Evolutionary conservation across 2,888 invertebrate genomes (phyloP).

Genomic region (Thecocarcelia acutangulata): DNA sequence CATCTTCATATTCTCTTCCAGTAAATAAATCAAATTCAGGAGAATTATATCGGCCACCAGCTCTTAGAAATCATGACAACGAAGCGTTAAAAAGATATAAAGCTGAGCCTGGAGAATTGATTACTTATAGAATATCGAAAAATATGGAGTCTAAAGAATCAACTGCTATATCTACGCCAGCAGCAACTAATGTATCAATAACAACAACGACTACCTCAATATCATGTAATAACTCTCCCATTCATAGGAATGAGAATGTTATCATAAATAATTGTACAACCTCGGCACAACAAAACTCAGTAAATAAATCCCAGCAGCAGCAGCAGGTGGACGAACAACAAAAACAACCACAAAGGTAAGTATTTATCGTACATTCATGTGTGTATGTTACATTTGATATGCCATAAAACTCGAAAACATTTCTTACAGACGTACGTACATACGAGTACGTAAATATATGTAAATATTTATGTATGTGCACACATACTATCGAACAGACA

Average conservation of each 20-base stretch:
- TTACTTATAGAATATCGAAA: constrained; percentile 11
- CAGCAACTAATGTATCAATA: constrained; percentile 58
- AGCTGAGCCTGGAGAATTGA: constrained; percentile 22
- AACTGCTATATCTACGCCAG: constrained; percentile 6
- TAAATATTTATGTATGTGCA: not conserved
- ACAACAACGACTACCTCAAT: constrained; percentile 69
- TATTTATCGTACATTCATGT: no score
- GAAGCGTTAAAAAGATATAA: constrained; percentile 60
- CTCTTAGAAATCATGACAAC: constrained; percentile 79
- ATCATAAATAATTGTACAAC: constrained; percentile 65
- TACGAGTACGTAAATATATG: not conserved
- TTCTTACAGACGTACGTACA: not conserved
- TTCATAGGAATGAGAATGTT: constrained; percentile 70
- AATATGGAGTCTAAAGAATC: constrained; percentile 11
- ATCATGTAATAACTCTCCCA: constrained; percentile 73
- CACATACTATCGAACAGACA: not conserved
- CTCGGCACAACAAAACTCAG: constrained; percentile 59
- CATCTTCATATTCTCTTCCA: constrained; percentile 18
- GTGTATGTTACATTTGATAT: not conserved
- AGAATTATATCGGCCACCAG: constrained; percentile 83
- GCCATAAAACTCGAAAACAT: no score
- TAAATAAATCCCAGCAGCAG: constrained; percentile 46
- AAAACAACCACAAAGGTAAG: constrained; percentile 63
- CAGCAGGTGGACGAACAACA: constrained; percentile 70
- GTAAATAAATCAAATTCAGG: constrained; percentile 78